A percentile compares a stretch with the other conserved stretches of the same genome.
Conservation (phyloP, 2,888 invertebrate genomes). For the Petrolisthes cinctipes region DNA sequence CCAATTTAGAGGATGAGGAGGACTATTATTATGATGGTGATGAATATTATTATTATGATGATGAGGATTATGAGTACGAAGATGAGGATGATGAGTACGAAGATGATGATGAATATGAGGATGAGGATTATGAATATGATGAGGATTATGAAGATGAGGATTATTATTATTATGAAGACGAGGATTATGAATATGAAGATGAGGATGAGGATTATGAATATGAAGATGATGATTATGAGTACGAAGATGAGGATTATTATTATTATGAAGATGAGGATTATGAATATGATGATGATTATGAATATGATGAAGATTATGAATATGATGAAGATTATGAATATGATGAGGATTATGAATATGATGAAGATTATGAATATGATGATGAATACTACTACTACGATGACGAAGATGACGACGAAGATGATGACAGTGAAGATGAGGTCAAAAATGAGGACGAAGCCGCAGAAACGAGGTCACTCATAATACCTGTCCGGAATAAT, state of each 20-base stretch:
- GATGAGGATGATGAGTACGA: neutral
- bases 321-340: neutral
- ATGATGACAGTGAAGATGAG: neutral
- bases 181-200: neutral
- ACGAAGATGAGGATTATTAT: neutral
- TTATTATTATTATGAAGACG: neutral
- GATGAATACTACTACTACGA: neutral
- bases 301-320: neutral
- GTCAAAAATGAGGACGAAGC: neutral
- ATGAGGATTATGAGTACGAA: neutral
- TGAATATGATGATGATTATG: neutral
- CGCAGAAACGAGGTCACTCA: no score
- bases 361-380: neutral
- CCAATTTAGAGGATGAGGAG: neutral
- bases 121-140: neutral
- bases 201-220: neutral
- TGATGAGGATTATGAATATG: neutral
- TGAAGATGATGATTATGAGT: neutral
- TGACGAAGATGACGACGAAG: constrained; percentile 2
- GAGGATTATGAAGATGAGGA: neutral
- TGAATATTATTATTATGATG: neutral
- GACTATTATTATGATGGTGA: neutral
- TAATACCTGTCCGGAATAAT: no score
- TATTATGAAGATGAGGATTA: neutral
- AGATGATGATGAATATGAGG: neutral